Evolutionary conservation across 2,113 vertebrate species (phyloP), one percentile per base, ranked within the genome.

Genomic region (Alces alces): DNA sequence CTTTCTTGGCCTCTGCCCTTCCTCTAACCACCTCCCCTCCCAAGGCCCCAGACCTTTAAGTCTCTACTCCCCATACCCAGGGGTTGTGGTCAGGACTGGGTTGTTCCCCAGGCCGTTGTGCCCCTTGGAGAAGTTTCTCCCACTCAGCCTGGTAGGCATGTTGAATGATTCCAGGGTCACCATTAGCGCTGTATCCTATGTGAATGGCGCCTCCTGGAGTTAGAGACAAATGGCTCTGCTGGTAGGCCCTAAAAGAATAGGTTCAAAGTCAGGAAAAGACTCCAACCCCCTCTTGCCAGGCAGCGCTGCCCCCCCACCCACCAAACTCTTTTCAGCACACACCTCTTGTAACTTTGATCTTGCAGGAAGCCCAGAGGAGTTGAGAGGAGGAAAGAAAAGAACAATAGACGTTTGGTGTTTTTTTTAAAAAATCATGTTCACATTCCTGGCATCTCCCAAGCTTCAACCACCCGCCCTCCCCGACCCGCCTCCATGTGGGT

Each of bases 121-220:
- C 45, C 83, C 57, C 95, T 95, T 98, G 86, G 64, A 96, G 95
- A 96, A 97, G 80, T 66, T 97, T 96, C 91, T 94, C 47, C 43
- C 73, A 89, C 45, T 76, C 36, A 87, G 79, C 61, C 57, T 33
- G 17, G 64, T 27, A 80, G 87, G 55, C 82, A 7, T 8, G 36
- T 66, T 30, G 28, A 93, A 58, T n/a, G 96, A 73, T 50, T 91
- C 52, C 27, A 23, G 14, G 27, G 58, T 43, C 88, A 61, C 50
- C 33, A 5, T 30, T 15, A 60, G 73, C 28, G 6, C 9, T 47
- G 4, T 73, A 93, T 52, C 83, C 70, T 50, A 45, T 93, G 96
- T 39, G 86, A 89, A 82, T 55, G 76, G 95, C 23, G 4, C 96
- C 90, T 95, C 93, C 92, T 80, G 52, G 83, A 95, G 97, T 96